Evolutionary conservation across 2,113 vertebrate species (phyloP).

Genomic region (Sminthopsis crassicaudata): DNA sequence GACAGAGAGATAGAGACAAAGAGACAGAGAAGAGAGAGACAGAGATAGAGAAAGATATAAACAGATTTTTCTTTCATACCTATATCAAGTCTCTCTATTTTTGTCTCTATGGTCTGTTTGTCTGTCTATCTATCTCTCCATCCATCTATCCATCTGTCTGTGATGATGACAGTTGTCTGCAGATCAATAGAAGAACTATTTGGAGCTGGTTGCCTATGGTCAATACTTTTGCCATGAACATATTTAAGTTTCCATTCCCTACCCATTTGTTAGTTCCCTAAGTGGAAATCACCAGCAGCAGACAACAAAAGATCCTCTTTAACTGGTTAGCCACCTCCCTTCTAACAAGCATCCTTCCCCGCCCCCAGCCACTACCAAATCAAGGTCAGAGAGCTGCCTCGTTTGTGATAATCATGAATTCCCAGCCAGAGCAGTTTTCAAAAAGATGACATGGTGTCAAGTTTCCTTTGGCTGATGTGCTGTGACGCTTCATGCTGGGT

Average conservation of each 20-base stretch:
- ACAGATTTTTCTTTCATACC: too few relatives aligned
- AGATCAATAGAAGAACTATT: background rate
- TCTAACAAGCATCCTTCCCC: background rate
- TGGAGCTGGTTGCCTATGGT: background rate
- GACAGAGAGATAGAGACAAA: background rate
- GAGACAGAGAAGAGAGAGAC: too few relatives aligned
- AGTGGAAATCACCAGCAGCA: background rate
- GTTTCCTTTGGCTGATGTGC: background rate
- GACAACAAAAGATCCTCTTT: background rate
- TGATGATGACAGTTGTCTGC: background rate
- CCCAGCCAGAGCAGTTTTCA: background rate
- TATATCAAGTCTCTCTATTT: too few relatives aligned
- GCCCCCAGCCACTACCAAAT: background rate
- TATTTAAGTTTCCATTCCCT: background rate
- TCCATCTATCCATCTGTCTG: too few relatives aligned
- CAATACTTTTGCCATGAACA: background rate
- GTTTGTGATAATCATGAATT: background rate
- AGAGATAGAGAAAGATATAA: too few relatives aligned
- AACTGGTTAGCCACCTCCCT: background rate
- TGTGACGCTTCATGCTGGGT: background rate
- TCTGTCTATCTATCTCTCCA: too few relatives aligned
- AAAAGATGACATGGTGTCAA: fast-evolving
- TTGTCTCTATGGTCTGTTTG: background rate
- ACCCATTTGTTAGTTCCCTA: background rate
- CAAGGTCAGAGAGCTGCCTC: background rate